Base-by-base conservation (phyloP, 2,888 invertebrate genomes). In the Hermodice carunculata region DNA sequence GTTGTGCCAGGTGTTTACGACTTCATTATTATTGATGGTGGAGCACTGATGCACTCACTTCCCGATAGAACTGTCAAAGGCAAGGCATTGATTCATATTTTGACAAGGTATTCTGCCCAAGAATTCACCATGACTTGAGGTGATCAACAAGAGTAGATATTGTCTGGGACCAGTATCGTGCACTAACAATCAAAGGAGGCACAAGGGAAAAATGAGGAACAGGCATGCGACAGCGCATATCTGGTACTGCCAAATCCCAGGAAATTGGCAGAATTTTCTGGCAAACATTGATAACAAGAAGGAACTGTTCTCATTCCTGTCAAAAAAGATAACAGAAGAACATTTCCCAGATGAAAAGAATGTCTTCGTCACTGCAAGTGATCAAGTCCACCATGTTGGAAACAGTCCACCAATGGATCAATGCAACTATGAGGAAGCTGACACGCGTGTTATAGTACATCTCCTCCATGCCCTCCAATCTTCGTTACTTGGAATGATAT, bases 281-380 rank as follows among this genome's bases (percentile, higher is more conserved):
- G 40, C 51, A 34, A 64, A 53, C 42, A 53, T 28, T n/a, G 63
- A 64, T 28, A 64, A 64, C 62, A 64, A 53, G 52, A 53, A 64
- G 29, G 52, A 63, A 29, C 31, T 63, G 14, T 63, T 63, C 28
- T 46, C 46, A 46, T 63, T n/a, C 63, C 49, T 63, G 1, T 60
- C 52, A 24, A 62, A 58, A 58, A 52, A 34, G 14, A 14, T 61
- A 60, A 29, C 17, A 22, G 17, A 19, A 46, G 22, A 17, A 11
- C 46, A 46, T 8, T 19, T 46, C 22, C 46, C 8, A 46, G 22
- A 46, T n/a, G 46, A 19, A 8, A 46, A 46, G 46, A 17, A 8
- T 8, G 46, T 46, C 46, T 46, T 17, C 22, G 22, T 19, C 8
- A 17, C 46, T 46, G 8, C 22, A 19, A 19, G 46, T 46, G 46